Base-by-base conservation (phyloP, 2,113 vertebrate genomes). In the Gymnobelideus leadbeateri region DNA sequence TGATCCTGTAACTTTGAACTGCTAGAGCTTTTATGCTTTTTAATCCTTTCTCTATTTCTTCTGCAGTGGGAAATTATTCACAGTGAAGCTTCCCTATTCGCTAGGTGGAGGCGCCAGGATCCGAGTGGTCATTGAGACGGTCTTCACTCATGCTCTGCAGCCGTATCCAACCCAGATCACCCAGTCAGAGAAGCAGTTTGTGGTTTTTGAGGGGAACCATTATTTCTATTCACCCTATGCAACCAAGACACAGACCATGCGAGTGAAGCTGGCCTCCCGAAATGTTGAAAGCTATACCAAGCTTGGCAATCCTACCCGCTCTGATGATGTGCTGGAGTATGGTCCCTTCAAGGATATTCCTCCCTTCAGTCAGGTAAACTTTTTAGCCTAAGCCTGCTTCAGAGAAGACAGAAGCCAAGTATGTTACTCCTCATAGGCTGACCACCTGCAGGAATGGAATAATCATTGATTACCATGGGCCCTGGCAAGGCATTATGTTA, bases 131-230 rank as follows among this genome's bases (percentile, higher is more conserved):
- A 98, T 99, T 92, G 99, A 99, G 97, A 99, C 99, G 9, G 99
- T 99, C 23, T 99, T 99, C 91, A 99, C 99, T 0, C 99, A 99
- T 0, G 99, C 99, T 93, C 99, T 99, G 95, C 99, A 98, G 96
- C 99, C 99, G 0, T 99, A 99, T 97, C 99, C 99, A 53, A 99
- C 99, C 31, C 99, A 99, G 92, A 99, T 99, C 98, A 99, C 99
- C 11, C 99, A 99, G 95, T 99, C 99, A 0, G 99, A 99, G 98
- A 99, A 99, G 16, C 99, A 99, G 98, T 99, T 99, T 97, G 99
- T 99, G 92, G 99, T 99, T 53, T 99, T 99, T 93, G 99, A 99
- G 97, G 99, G 99, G 77, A 99, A 99, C 99, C 99, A 99, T 97
- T 99, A 99, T 97, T 98, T 99, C 98, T 99, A 99, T 97, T 99